Evolutionary conservation across 2,113 vertebrate genomes (phyloP).

Genomic region (Cyprinodon tularosa): DNA sequence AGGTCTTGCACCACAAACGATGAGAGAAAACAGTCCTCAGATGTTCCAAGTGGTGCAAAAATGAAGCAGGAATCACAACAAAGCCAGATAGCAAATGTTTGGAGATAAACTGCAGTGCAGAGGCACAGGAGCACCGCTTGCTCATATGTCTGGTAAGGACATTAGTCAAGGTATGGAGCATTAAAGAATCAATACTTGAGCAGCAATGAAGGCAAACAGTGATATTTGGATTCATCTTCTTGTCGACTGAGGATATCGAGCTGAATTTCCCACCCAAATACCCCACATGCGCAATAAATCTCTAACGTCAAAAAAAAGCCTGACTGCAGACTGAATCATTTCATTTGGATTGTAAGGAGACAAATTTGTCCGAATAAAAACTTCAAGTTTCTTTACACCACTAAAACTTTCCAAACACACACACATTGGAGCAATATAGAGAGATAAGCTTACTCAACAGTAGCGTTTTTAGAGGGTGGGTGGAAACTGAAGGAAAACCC

Average conservation of each 20-base stretch:
- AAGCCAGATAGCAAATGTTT: conserved; percentile 53
- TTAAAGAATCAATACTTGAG: conserved; percentile 70
- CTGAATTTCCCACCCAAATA: conserved; percentile 47
- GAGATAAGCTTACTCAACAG: too few species aligned
- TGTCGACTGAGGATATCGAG: conserved; percentile 65
- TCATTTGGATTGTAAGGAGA: conserved; percentile 45
- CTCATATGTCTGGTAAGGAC: conserved; percentile 64
- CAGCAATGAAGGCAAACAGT: conserved; percentile 63
- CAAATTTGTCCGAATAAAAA: conserved; percentile 12
- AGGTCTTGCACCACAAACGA: conserved; percentile 45
- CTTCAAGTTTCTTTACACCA: not conserved
- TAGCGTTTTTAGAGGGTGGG: too few species aligned
- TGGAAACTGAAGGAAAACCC: not conserved
- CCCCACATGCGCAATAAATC: conserved; percentile 64
- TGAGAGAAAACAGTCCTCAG: conserved; percentile 57
- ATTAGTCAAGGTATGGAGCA: conserved; percentile 76
- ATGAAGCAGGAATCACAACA: conserved; percentile 53
- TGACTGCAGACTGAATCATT: conserved; percentile 66
- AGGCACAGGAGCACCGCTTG: conserved; percentile 45
- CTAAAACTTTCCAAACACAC: not conserved
- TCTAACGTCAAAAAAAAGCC: conserved; percentile 68
- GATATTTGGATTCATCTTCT: conserved; percentile 75
- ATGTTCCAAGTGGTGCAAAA: conserved; percentile 53
- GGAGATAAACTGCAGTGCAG: conserved; percentile 41
- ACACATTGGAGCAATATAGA: not conserved